Evolutionary conservation across 2,888 invertebrate genomes (phyloP), one percentile per base, ranked within the genome.

Genomic region (Ormyrus nitidulus): DNA sequence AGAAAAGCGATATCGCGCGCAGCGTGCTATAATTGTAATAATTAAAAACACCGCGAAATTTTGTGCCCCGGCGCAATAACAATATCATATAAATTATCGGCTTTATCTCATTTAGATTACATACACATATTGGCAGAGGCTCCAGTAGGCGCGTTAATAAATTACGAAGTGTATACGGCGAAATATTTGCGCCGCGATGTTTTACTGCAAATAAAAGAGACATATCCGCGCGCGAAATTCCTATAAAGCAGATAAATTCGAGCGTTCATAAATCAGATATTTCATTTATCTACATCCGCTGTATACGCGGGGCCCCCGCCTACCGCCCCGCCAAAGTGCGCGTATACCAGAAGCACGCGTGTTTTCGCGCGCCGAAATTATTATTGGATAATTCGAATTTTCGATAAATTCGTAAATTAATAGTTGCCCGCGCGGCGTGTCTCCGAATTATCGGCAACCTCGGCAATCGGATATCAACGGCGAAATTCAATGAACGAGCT

Each of bases 381-480:
- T 61, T 61, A 72, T 74, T 44, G 49, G 58, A 66, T 66, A 74
- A 48, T 65, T 58, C 19, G 8, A 56, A 64, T 56, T 77, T 69
- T 64, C 64, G 53, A 64, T 70, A 56, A 56, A 76, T 76, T 76
- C 44, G 61, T 19, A 48, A 69, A 76, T 68, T 68, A 76, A 62
- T 76, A 61, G 76, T 19, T 61, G 8, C 13, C 9, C 76, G 0
- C 51, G 44, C n/a, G 44, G 7, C 13, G 3, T 0, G 8, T 11
- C 8, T 62, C 9, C 10, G 34, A 58, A 6, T 44, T 69, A 58
- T 69, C 69, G 69, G 3, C 34, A 1, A 34, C 34, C 11, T 54
- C n/a, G 19, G 51, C 10, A 0, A 19, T 53, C 68, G 44, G 54
- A n/a, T 46, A n/a, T 48, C 4, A 4, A 0, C 34, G n/a, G 11